A percentile compares a stretch with the other conserved stretches of the same genome.
Conservation (phyloP, 1,140 invertebrate genomes). For the Meloidogyne floridensis region DNA sequence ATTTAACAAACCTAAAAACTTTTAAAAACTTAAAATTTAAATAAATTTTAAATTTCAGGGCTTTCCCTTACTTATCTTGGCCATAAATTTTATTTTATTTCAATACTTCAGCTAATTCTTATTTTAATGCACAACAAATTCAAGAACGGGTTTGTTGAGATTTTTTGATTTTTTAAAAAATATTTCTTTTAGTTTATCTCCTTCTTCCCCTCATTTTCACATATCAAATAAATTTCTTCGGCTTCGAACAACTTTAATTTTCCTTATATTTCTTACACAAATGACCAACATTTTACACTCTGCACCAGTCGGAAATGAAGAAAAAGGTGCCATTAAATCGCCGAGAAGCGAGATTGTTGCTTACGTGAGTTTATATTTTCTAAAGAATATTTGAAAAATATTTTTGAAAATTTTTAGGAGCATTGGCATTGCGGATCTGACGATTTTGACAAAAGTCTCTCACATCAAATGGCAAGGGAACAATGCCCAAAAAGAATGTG, state of each 20-base stretch:
- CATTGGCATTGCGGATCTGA: slow-evolving; percentile 37
- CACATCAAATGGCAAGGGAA: slow-evolving; percentile 30
- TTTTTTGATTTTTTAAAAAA: not conserved
- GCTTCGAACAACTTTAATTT: not conserved
- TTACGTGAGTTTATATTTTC: no score
- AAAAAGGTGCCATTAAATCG: not conserved
- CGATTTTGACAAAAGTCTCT: slow-evolving; percentile 34
- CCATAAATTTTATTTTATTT: no score
- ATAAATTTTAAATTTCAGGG: no score
- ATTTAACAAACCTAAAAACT: no score
- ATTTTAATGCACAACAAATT: not conserved
- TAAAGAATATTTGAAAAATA: not conserved
- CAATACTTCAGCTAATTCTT: no score
- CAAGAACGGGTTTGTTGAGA: not conserved
- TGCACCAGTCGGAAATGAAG: not conserved
- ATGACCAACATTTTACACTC: not conserved
- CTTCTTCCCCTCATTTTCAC: not conserved
- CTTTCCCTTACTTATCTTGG: no score
- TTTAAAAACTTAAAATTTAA: no score
- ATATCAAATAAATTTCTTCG: not conserved
- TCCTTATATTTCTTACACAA: not conserved
- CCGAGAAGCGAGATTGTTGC: slow-evolving; percentile 16
- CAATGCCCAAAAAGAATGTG: slow-evolving; percentile 39
- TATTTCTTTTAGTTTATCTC: not conserved
- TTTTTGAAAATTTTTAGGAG: slow-evolving; percentile 3